phyloP scores from a whole-genome alignment of 2,888 invertebrate species.

The Zaprionus obscuricornis region DNA sequence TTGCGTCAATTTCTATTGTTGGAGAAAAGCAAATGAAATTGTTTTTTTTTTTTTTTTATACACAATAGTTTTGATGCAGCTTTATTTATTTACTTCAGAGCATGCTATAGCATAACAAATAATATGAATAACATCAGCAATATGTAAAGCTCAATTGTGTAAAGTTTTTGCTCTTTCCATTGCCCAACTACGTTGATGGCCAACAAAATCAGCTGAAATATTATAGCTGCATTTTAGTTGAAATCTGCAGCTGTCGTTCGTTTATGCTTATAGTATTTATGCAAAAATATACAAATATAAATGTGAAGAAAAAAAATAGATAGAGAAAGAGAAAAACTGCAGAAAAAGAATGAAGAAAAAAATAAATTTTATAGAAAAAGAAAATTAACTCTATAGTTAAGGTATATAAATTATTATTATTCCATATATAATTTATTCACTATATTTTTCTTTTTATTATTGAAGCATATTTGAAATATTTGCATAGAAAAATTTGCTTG shows the following conservation, averaged over 20 bases:
- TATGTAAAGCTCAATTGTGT: constrained; percentile 15
- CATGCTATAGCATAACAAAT: constrained; percentile 29
- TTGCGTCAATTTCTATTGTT: constrained; percentile 40
- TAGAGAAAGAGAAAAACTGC: background rate
- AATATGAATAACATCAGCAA: constrained; percentile 11
- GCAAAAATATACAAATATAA: constrained; percentile 8
- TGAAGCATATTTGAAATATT: constrained; percentile 2
- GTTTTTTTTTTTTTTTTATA: no score
- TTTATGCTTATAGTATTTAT: constrained; percentile 5
- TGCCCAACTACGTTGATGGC: constrained; percentile 16
- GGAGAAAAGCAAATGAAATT: constrained; percentile 49
- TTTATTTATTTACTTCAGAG: constrained; percentile 67
- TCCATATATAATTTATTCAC: constrained; percentile 26
- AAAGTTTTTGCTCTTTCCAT: constrained; percentile 18
- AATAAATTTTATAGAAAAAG: background rate
- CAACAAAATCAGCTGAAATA: constrained; percentile 34
- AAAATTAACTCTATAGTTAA: background rate
- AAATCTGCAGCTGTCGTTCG: constrained; percentile 42
- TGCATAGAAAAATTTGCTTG: constrained; percentile 8
- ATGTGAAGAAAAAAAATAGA: no score
- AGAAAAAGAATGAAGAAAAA: background rate
- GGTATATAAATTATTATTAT: background rate
- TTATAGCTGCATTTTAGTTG: constrained; percentile 33
- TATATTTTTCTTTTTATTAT: constrained; percentile 10
- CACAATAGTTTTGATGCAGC: constrained; percentile 64